Evolutionary conservation across 2,113 vertebrate species (phyloP), one percentile per base, ranked within the genome.

Genomic region (Dinomys branickii): DNA sequence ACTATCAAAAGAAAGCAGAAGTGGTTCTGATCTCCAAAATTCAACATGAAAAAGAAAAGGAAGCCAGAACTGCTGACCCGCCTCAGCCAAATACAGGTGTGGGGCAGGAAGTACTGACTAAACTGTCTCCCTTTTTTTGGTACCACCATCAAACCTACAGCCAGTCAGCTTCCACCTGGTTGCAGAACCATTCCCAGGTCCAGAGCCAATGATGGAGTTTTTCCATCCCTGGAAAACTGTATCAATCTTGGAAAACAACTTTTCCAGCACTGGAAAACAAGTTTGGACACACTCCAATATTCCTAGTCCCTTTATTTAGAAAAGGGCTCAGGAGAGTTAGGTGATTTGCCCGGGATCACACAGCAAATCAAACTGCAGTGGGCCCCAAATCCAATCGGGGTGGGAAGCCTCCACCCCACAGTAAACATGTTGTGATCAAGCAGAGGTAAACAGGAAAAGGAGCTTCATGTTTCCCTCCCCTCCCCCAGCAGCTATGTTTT

Each of bases 371-470:
- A 91, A 90, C 0, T 52, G 56, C 10, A 1, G 65, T 7, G 56
- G 93, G 47, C 52, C 90, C 84, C 44, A 38, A 61, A 41, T 73
- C 69, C 73, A 20, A 54, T 65, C 54, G 90, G 78, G 16, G 30
- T 73, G 90, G 41, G 38, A 90, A 71, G 91, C 65, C 77, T 78
- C n/a, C 69, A 50, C 20, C 52, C 50, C 50, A 69, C 44, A 90
- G 86, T 92, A 96, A 97, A 97, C 96, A 97, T 26, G 90, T 59
- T 95, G n/a, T 94, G 90, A 86, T 85, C 87, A 83, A 85, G 63
- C 54, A 54, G 77, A 91, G 81, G 91, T 93, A 97, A 97, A 95
- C 94, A 95, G 91, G 80, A 94, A 94, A 85, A 80, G 30, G 88
- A 75, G 38, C 63, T 7, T 47, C 7, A 16, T 28, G 56, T n/a